Base-by-base conservation (phyloP, 1,140 invertebrate species). In the Copidosoma floridanum region DNA sequence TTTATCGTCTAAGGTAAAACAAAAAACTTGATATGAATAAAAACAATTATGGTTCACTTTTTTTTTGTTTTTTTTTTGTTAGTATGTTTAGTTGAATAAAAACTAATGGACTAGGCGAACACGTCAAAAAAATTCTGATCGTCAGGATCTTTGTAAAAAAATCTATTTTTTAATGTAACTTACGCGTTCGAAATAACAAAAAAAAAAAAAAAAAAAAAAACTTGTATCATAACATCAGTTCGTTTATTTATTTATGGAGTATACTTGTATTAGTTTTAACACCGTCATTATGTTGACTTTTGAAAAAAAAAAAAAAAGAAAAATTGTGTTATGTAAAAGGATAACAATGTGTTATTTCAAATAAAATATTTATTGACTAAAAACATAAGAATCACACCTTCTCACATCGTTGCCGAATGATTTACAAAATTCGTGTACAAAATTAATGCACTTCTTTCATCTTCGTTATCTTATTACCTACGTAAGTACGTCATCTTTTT, bases 301-400 rank as follows among this genome's bases (percentile, higher is more conserved):
- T n/a, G n/a, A n/a, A n/a, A n/a, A n/a, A n/a, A n/a, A n/a, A n/a
- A n/a, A n/a, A n/a, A n/a, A n/a, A n/a, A n/a, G 23, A 61, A 61
- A 40, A 48, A 37, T 48, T 56, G 35, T 61, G 35, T 40, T 61
- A 40, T 55, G 37, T 55, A 55, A 61, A 61, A 55, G 38, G 16
- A 61, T 55, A 61, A 61, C 16, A 55, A 52, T 48, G 24, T 41
- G 58, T 55, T 61, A 55, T 55, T 55, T 55, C 43, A 5, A 50
- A 61, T 61, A 55, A 61, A 61, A 54, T 61, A 55, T 61, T 61
- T 55, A 55, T 61, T 55, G 46, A 61, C 20, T 54, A 47, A 32
- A 46, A 40, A n/a, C n/a, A n/a, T n/a, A n/a, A n/a, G n/a, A n/a
- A n/a, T n/a, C n/a, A n/a, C n/a, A n/a, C n/a, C n/a, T n/a, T n/a